Evolutionary conservation across 2,888 invertebrate genomes (phyloP).

Genomic region (Blastobasis adustella): DNA sequence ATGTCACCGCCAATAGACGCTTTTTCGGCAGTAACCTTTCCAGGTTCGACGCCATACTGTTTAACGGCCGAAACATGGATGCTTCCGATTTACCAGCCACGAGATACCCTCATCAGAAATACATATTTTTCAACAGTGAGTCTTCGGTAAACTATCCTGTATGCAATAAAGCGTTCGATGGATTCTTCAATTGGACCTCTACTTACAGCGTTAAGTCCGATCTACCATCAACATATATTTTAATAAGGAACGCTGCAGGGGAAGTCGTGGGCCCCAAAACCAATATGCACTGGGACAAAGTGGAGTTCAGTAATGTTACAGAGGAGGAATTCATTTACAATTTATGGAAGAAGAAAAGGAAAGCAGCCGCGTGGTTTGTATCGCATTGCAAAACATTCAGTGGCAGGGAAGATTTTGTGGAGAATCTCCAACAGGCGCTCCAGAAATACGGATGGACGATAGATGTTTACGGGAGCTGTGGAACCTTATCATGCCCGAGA

Average conservation of each 20-base stretch:
- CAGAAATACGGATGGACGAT: constrained; percentile 35
- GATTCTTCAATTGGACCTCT: constrained; percentile 60
- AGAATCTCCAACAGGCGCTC: constrained; percentile 32
- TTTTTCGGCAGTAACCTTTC: constrained; percentile 37
- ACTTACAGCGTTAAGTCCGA: constrained; percentile 61
- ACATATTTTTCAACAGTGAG: constrained; percentile 56
- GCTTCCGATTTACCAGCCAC: constrained; percentile 25
- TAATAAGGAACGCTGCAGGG: constrained; percentile 34
- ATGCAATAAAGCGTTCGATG: constrained; percentile 38
- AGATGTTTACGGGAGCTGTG: constrained; percentile 74
- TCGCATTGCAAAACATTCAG: constrained; percentile 48
- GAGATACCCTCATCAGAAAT: constrained; percentile 47
- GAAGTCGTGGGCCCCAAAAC: constrained; percentile 44
- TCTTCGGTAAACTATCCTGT: constrained; percentile 53
- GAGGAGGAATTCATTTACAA: constrained; percentile 26
- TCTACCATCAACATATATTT: constrained; percentile 46
- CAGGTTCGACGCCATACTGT: constrained; percentile 49
- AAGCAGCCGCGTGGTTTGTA: constrained; percentile 63
- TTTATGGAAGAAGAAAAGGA: constrained; percentile 47
- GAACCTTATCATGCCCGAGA: constrained; percentile 40
- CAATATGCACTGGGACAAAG: constrained; percentile 31
- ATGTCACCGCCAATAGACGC: constrained; percentile 36
- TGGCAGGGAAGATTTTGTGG: constrained; percentile 32
- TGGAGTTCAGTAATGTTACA: constrained; percentile 5
- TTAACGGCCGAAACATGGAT: constrained; percentile 39